Conservation (phyloP, 2,113 vertebrate genomes). For the Calypte anna region DNA sequence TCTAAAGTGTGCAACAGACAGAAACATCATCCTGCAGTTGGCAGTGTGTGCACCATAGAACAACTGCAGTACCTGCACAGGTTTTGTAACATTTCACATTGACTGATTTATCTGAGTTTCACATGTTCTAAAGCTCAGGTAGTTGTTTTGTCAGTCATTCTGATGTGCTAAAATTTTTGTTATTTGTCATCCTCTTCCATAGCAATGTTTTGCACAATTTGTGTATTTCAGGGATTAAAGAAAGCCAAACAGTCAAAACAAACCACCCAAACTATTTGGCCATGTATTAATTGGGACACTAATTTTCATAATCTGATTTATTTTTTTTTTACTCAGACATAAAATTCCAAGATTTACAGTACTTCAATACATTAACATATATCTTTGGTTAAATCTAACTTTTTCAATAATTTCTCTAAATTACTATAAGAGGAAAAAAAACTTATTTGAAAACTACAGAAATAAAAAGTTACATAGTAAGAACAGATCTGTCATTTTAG, state of each 20-base stretch:
- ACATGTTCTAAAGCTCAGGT: constrained; percentile 7
- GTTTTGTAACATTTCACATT: neutral
- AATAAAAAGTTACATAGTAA: neutral
- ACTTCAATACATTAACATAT: neutral
- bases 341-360: neutral
- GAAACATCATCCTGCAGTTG: constrained; percentile 17
- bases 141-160: constrained; percentile 49
- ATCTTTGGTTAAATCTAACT: neutral
- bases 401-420: neutral
- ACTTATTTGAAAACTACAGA: neutral
- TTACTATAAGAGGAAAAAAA: neutral
- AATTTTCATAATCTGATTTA: neutral
- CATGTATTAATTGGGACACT: neutral
- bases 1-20: constrained; percentile 25
- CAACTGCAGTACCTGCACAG: constrained; percentile 28
- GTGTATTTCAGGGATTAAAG: neutral
- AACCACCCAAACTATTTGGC: neutral
- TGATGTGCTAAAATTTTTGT: neutral
- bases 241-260: neutral
- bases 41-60: neutral
- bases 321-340: neutral
- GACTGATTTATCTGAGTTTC: neutral
- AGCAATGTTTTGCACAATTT: neutral
- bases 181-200: constrained; percentile 5
- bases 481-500: constrained; percentile 15